These are phyloP conservation scores for Lepas anatifera DNA, from an alignment of 2,888 invertebrate genomes.

Conservation along the genomic window DNA sequence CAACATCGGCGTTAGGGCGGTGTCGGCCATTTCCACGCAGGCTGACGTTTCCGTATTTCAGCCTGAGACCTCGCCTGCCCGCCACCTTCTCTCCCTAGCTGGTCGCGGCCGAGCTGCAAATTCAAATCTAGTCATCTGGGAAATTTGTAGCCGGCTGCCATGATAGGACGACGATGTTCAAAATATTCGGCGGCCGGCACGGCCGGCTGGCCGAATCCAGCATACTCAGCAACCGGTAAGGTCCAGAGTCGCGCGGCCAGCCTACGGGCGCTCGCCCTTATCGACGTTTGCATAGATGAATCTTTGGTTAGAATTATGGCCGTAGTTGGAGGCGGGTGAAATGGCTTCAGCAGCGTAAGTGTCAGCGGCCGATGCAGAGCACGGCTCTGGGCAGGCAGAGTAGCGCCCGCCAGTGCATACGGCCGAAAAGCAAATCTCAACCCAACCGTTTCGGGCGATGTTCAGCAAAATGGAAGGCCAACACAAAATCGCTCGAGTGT, in stretches of 20 bases:
- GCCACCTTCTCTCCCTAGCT: too few relatives aligned
- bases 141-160: slow-evolving; percentile 8
- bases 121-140: slow-evolving; percentile 12
- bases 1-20: too few relatives aligned
- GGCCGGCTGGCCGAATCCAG: background rate
- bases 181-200: background rate
- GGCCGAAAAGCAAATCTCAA: too few relatives aligned
- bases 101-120: too few relatives aligned
- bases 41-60: background rate
- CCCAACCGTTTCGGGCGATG: too few relatives aligned
- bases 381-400: background rate
- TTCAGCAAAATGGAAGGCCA: too few relatives aligned
- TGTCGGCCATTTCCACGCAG: too few relatives aligned
- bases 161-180: slow-evolving; percentile 4
- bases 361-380: background rate
- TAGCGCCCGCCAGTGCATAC: too few relatives aligned
- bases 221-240: slow-evolving; percentile 3
- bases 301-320: slow-evolving; percentile 11
- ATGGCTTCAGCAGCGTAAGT: background rate
- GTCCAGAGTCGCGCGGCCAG: background rate
- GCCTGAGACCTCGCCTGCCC: background rate
- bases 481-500: too few relatives aligned
- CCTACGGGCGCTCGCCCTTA: background rate
- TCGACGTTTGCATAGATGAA: slow-evolving; percentile 11
- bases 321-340: background rate